Evolutionary conservation across 1,140 invertebrate genomes (phyloP), one percentile per base, ranked within the genome.

Genomic region (Monochamus saltuarius): DNA sequence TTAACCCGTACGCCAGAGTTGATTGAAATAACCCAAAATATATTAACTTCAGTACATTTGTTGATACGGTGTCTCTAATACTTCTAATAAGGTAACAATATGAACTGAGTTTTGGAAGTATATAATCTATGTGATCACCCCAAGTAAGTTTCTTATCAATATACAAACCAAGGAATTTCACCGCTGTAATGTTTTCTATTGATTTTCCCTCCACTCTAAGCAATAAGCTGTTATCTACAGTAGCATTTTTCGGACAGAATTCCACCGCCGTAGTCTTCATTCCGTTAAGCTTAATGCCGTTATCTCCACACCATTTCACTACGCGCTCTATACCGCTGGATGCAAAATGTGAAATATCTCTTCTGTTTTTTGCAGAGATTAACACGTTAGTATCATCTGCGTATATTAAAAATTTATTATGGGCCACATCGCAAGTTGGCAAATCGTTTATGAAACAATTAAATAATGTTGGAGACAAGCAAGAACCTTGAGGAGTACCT

Each of bases 371-470:
- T 47, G 14, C 45, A 9, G 19, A 29, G 16, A 49, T 6, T 7
- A 49, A 19, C 17, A 34, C 16, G 22, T 49, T 19, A 49, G 46
- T 49, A 34, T 49, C 14, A 19, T 49, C 11, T 1, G 19, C 46
- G n/a, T 49, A 49, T 19, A 49, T 7, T 34, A 49, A 19, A 19
- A 38, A 22, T 43, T 16, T 34, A n/a, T 55, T 19, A n/a, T 9
- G 2, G 19, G 14, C 38, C 1, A 11, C 8, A 14, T 14, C 17
- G 11, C 38, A 9, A 16, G n/a, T n/a, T 9, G 35, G 35, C 2
- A 53, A 11, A 37, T 53, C 51, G 17, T 37, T 53, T 7, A 53
- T 56, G 22, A 56, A 56, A 43, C 11, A 42, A 34, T 34, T 38
- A 14, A 53, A 53, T 8, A 53, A 14, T 16, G 17, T 53, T 7